A percentile compares a stretch with the other conserved stretches of the same genome.
These are phyloP conservation scores for Sebastes taczanowskii DNA, from an alignment of 2,797 vertebrate species.

Conservation along the genomic window DNA sequence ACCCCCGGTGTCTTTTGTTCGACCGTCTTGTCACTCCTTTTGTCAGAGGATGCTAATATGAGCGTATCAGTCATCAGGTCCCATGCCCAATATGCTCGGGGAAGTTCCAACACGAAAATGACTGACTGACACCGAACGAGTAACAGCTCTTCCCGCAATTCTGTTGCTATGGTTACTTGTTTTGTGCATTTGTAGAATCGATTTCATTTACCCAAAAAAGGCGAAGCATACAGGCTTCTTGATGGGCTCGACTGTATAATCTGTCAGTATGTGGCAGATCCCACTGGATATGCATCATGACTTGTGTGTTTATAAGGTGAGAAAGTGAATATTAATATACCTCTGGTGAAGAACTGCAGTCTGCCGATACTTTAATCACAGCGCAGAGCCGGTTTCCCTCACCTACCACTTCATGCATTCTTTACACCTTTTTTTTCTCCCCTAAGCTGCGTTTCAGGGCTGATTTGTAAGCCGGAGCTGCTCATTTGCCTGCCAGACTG, in stretches of 20 bases:
- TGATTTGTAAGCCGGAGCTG: conserved; percentile 53
- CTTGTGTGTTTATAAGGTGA: conserved; percentile 36
- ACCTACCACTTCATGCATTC: conserved; percentile 44
- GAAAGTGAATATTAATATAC: conserved; percentile 54
- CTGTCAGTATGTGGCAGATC: conserved; percentile 48
- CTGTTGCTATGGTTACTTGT: conserved; percentile 85
- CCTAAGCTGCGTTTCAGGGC: conserved; percentile 18
- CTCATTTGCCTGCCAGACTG: conserved; percentile 54
- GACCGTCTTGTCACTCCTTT: conserved; percentile 54
- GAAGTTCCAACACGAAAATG: conserved; percentile 68
- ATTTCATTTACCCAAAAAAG: conserved; percentile 77
- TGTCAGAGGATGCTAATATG: conserved; percentile 64
- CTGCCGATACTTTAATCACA: conserved; percentile 49
- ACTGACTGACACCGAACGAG: conserved; percentile 72
- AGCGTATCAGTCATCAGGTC: conserved; percentile 73
- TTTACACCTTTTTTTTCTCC: conserved; percentile 33
- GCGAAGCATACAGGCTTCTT: conserved; percentile 68
- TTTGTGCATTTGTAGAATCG: conserved; percentile 81
- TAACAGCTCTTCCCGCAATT: conserved; percentile 74
- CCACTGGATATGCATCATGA: conserved; percentile 53
- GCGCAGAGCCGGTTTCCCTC: conserved; percentile 14
- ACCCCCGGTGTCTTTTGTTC: conserved; percentile 63
- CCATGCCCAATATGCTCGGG: conserved; percentile 61
- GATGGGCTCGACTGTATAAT: conserved; percentile 62
- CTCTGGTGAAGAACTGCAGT: conserved; percentile 25